Base-by-base conservation (phyloP, 2,888 invertebrate genomes). In the Schrankia costaestrigalis region DNA sequence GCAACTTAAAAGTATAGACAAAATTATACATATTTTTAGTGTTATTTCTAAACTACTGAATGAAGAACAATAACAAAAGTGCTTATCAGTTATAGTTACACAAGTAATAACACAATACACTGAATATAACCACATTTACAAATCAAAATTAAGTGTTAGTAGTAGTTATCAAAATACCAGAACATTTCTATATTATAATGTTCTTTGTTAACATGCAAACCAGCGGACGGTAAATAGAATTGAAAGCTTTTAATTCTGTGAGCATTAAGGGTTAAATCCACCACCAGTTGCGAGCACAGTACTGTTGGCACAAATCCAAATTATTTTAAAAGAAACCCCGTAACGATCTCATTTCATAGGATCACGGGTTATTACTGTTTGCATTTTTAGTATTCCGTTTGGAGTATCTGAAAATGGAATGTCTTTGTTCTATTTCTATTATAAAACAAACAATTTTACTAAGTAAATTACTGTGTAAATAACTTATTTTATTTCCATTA, bases 281-380 rank as follows among this genome's bases (percentile, higher is more conserved):
- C 83, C 82, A 85, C 83, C 78, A 83, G 84, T 85, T 84, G 84
- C 82, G 57, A 78, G 56, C 57, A 46, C 60, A 57, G 56, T 56
- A 56, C 46, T 47, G 60, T 67, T 86, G 86, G 85, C 81, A 33
- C 38, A 34, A 41, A 35, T 72, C 85, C 85, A 85, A 83, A 83
- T 84, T 80, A 84, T 84, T 84, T 83, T 76, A 68, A 81, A 83
- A 83, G 75, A 74, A 81, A 77, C 71, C 64, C 52, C 61, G 63
- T 65, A 76, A 75, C 66, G 62, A 63, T 63, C 71, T 72, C 70
- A 74, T 80, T 81, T 67, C 44, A 44, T 45, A 33, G 58, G 53
- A 60, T 55, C 56, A 51, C 37, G 33, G 50, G 14, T 38, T 48
- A 52, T 46, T 55, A 52, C 56, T 56, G 46, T 47, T 57, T 29